A percentile compares a stretch with the other conserved stretches of the same genome.
phyloP scores from a whole-genome alignment of 2,797 vertebrate genomes.

The Garrulus glandarius region DNA sequence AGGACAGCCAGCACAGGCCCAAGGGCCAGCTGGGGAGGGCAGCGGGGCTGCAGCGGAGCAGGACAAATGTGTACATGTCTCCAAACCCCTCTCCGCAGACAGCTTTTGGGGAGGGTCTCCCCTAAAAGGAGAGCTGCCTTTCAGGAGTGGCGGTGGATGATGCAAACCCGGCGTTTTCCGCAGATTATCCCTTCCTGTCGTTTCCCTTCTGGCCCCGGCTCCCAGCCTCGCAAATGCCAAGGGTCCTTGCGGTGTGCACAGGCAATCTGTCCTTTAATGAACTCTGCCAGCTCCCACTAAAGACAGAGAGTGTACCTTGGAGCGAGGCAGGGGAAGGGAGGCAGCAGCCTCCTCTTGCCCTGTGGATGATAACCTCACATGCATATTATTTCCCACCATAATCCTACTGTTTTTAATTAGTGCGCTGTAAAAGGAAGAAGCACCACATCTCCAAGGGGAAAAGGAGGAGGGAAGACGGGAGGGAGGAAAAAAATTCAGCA shows the following conservation, averaged over 20 bases:
- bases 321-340: neutral
- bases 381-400: slow-evolving; percentile 40
- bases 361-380: slow-evolving; percentile 38
- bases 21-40: neutral
- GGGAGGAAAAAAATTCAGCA: neutral
- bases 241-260: neutral
- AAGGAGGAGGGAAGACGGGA: neutral
- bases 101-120: neutral
- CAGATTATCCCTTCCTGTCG: neutral
- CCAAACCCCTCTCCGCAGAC: neutral
- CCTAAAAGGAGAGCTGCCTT: neutral
- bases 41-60: neutral
- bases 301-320: neutral
- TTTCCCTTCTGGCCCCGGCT: neutral
- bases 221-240: neutral
- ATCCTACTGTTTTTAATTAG: slow-evolving; percentile 73
- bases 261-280: slow-evolving; percentile 43
- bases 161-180: neutral
- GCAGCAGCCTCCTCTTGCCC: slow-evolving; percentile 30
- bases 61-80: accelerated
- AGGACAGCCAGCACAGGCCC: neutral
- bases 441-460: slow-evolving; percentile 49
- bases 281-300: neutral
- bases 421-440: slow-evolving; percentile 12
- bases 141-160: accelerated